Conservation (phyloP, 1,140 invertebrate species). For the Apocrypta bakeri region DNA sequence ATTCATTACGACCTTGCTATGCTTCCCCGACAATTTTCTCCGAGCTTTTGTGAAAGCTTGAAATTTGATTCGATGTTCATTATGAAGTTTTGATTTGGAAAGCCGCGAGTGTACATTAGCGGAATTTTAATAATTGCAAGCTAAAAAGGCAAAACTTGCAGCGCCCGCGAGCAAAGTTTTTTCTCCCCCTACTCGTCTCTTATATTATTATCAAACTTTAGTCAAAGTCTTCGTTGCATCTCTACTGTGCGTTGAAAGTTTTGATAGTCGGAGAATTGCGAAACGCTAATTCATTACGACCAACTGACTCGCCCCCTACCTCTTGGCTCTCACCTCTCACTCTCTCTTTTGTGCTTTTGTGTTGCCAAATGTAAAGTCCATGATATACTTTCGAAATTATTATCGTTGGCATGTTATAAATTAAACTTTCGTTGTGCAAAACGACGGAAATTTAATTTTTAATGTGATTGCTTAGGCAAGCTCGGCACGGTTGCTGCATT, state of each 20-base stretch:
- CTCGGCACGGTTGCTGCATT: background rate
- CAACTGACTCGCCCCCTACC: background rate
- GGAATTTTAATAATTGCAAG: background rate
- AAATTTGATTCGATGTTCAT: constrained; percentile 6
- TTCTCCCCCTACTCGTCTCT: background rate
- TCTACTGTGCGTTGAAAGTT: background rate
- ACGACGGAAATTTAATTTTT: background rate
- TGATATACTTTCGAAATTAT: background rate
- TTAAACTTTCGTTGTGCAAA: background rate
- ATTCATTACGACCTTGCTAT: no score
- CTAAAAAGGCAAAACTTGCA: background rate
- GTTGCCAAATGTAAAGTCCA: background rate
- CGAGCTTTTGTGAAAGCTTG: background rate
- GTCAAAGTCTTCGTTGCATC: background rate
- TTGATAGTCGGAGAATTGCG: background rate
- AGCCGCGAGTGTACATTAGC: background rate
- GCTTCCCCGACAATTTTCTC: no score
- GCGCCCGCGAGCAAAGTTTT: background rate
- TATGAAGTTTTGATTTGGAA: constrained; percentile 2
- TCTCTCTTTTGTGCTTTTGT: background rate
- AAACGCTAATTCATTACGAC: background rate
- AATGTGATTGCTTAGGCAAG: background rate
- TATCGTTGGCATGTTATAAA: background rate
- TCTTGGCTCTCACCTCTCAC: no score
- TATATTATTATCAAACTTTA: background rate